Base-by-base conservation (phyloP, 2,113 vertebrate genomes). In the Drymodes brunneopygia region DNA sequence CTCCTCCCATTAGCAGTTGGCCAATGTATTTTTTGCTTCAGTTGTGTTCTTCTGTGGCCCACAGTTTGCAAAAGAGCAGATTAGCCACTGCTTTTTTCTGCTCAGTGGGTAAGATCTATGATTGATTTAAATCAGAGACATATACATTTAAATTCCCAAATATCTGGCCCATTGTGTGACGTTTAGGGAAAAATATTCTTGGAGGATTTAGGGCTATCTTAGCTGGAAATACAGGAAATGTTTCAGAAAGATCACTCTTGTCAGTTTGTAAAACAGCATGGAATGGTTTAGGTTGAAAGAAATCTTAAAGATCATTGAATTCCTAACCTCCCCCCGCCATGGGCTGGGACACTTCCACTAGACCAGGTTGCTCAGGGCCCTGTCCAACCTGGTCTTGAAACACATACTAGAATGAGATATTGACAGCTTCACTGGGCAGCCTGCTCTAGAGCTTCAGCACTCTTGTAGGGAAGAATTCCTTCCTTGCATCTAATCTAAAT, bases 261-360 rank as follows among this genome's bases (percentile, higher is more conserved):
- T 80, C 47, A 38, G 25, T 20, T 75, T 3, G 0, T 38, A 42
- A 60, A 18, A 38, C 64, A 33, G 15, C 13, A n/a, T 2, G 42
- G 64, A 50, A 53, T 58, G 9, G 3, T 84, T 84, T 88, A 33
- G 12, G 36, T 79, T 47, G 15, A 56, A 86, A 74, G 9, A 28
- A 28, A 53, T 25, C 10, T 57, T 53, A 36, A 75, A 86, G 38
- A 31, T 35, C 17, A 45, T 7, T 13, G 6, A 25, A 17, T 57
- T 65, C 7, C 29, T 60, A 5, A 6, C 3, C 2, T 1, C 2
- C 5, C 5, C 3, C 6, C 35, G 7, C 38, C 7, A 0, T 27
- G 19, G 21, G 7, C 19, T 72, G 15, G 25, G 13, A 35, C 23
- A 57, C 16, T 64, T 18, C 11, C 8, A 9, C 23, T 42, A 13